phyloP scores from a whole-genome alignment of 2,797 vertebrate genomes.

The Hylomyscus alleni region DNA sequence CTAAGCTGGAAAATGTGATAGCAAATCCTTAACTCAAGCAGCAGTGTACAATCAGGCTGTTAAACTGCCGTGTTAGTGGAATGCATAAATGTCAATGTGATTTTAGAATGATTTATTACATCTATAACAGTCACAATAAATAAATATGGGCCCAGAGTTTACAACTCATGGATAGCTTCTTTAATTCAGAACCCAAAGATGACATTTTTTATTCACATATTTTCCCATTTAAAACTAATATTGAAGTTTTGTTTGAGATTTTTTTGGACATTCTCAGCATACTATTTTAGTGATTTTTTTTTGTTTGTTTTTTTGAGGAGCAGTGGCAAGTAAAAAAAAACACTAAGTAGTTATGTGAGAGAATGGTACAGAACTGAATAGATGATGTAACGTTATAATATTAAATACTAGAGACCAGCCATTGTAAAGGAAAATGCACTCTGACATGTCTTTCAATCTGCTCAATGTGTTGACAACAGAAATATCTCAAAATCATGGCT shows the following conservation, averaged over 20 bases:
- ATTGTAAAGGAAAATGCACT: background rate
- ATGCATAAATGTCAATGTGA: conserved; percentile 78
- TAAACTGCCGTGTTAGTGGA: conserved; percentile 64
- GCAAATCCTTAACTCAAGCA: conserved; percentile 70
- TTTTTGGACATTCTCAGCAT: background rate
- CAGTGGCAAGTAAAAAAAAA: conserved; percentile 52
- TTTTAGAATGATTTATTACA: conserved; percentile 84
- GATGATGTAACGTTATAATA: background rate
- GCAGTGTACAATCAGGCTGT: conserved; percentile 34
- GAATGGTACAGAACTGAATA: background rate
- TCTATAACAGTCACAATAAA: conserved; percentile 79
- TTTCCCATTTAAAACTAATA: conserved; percentile 66
- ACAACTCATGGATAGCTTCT: conserved; percentile 56
- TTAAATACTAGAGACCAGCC: background rate
- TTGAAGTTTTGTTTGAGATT: background rate
- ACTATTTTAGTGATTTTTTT: conserved; percentile 67
- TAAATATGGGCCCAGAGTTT: conserved; percentile 13
- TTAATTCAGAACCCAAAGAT: conserved; percentile 56
- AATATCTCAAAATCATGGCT: background rate
- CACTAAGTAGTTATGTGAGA: conserved; percentile 23
- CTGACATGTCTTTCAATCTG: background rate
- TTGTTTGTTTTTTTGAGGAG: background rate
- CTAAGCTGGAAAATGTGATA: conserved; percentile 57
- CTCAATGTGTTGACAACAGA: background rate
- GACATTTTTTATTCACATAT: conserved; percentile 69